Evolutionary conservation across 1,140 invertebrate species (phyloP).

Genomic region (Plodia interpunctella): DNA sequence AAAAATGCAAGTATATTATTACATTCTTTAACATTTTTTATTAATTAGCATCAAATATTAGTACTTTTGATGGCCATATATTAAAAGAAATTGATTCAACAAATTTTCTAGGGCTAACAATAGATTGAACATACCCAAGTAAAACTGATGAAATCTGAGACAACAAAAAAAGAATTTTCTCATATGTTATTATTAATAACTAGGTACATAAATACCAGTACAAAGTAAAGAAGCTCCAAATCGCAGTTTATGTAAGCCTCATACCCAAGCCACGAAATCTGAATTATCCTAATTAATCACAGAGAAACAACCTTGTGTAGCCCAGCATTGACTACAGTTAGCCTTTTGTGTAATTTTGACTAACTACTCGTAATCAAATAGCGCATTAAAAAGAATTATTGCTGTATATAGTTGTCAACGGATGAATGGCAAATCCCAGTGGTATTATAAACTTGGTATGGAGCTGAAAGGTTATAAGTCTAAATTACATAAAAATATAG

Average conservation of each 20-base stretch:
- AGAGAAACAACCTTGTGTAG: slow-evolving; percentile 58
- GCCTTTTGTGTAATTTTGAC: slow-evolving; percentile 55
- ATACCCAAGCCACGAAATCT: slow-evolving; percentile 47
- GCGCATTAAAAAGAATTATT: slow-evolving; percentile 69
- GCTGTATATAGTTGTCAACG: slow-evolving; percentile 57
- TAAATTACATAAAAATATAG: too few species aligned
- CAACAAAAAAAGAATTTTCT: too few species aligned
- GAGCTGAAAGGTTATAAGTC: slow-evolving; percentile 6
- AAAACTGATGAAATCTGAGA: too few species aligned
- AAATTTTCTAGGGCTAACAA: too few species aligned
- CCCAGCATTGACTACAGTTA: slow-evolving; percentile 51
- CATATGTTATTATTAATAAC: too few species aligned
- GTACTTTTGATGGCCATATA: too few species aligned
- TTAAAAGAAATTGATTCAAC: too few species aligned
- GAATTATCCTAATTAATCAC: slow-evolving; percentile 63
- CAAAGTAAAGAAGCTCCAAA: not conserved
- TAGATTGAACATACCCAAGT: too few species aligned
- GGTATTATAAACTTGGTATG: slow-evolving; percentile 24
- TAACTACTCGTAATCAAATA: slow-evolving; percentile 56
- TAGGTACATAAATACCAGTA: too few species aligned
- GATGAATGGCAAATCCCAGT: slow-evolving; percentile 52
- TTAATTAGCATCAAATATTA: too few species aligned
- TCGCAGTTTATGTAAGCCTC: slow-evolving; percentile 12
- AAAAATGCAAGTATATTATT: not conserved
- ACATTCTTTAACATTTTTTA: too few species aligned